These are phyloP conservation scores for Tenodera sinensis DNA, from an alignment of 2,888 invertebrate genomes.

Conservation along the genomic window DNA sequence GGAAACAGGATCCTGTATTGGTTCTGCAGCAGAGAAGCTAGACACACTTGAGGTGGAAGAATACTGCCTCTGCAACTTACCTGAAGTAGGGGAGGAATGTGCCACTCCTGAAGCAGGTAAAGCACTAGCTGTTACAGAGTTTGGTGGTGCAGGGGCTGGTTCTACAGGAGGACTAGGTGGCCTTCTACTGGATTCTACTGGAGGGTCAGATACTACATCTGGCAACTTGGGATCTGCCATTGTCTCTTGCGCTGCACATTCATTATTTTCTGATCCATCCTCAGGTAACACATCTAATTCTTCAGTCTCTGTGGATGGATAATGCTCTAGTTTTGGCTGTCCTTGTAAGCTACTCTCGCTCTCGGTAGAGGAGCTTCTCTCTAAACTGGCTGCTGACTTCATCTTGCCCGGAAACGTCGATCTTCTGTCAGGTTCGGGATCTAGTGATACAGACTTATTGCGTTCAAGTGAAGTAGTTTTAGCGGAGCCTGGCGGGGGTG, in stretches of 20 bases:
- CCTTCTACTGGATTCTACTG: neutral
- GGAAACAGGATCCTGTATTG: neutral
- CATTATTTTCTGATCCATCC: neutral
- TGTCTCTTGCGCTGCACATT: neutral
- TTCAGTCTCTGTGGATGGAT: neutral
- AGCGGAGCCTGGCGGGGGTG: conserved; percentile 40
- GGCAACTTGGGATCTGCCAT: neutral
- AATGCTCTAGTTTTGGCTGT: neutral
- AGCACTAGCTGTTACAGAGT: neutral
- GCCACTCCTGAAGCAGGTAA: neutral
- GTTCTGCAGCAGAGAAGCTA: neutral
- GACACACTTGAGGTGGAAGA: neutral
- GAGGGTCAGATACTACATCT: neutral
- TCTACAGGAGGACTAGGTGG: conserved; percentile 1
- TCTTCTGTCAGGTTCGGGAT: neutral
- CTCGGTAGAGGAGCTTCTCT: neutral
- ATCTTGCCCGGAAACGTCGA: neutral
- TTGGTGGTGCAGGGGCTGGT: neutral
- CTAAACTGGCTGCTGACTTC: neutral
- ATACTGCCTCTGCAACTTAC: neutral
- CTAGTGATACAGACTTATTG: neutral
- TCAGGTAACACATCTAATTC: neutral
- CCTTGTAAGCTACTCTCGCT: neutral
- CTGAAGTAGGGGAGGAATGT: neutral
- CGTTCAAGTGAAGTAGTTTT: conserved; percentile 18